phyloP scores from a whole-genome alignment of 2,888 invertebrate species.

The Ashinkailepas kermadecensis region DNA sequence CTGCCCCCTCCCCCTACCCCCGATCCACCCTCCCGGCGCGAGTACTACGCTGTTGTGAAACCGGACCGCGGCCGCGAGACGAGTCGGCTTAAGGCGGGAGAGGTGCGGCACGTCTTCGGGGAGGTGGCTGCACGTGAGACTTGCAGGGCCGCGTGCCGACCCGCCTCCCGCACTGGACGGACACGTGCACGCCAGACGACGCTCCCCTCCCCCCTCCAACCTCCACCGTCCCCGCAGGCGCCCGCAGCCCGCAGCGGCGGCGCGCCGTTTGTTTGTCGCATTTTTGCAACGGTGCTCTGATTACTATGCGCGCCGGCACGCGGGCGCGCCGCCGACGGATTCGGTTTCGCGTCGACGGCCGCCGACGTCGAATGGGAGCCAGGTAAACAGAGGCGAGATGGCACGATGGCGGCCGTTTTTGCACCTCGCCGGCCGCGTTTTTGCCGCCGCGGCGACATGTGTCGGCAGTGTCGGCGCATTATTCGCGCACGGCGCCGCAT shows the following conservation, averaged over 20 bases:
- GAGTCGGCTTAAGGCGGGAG: neutral
- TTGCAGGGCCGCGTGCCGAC: constrained; percentile 3
- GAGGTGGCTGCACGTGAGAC: neutral
- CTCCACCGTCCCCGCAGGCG: neutral
- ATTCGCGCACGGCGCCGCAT: neutral
- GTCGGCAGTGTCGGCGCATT: constrained; percentile 14
- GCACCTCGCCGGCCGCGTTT: neutral
- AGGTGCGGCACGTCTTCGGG: neutral
- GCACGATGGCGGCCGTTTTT: neutral
- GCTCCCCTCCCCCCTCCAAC: neutral
- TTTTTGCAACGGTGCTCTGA: constrained; percentile 5
- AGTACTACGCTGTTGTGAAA: constrained; percentile 18
- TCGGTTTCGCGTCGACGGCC: neutral
- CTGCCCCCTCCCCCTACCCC: neutral
- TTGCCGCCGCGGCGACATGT: neutral
- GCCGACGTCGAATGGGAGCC: neutral
- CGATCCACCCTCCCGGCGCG: neutral
- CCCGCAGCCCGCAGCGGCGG: neutral
- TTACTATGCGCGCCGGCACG: neutral
- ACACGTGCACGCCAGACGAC: neutral
- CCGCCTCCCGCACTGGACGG: neutral
- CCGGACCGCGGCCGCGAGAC: neutral
- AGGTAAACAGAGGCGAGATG: constrained; percentile 15
- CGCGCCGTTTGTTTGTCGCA: constrained; percentile 3
- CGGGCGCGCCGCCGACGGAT: neutral